Evolutionary conservation across 2,113 vertebrate genomes (phyloP).

Genomic region (Pelvicachromis taeniatus): DNA sequence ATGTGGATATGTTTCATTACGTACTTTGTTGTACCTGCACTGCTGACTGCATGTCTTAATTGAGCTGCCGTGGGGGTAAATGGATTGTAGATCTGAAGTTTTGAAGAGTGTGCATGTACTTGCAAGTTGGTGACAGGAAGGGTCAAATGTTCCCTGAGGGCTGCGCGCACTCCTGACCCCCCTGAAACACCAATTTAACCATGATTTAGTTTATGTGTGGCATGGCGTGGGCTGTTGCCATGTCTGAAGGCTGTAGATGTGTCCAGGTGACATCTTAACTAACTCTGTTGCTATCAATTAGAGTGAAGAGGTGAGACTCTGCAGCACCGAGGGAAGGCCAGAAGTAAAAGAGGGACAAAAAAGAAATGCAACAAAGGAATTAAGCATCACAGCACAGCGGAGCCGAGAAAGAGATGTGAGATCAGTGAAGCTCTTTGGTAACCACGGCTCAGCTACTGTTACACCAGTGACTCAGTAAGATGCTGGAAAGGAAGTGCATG

Average conservation of each 20-base stretch:
- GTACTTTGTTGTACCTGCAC: background rate
- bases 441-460: background rate
- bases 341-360: conserved; percentile 27
- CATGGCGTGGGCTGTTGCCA: conserved; percentile 41
- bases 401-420: background rate
- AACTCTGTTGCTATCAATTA: conserved; percentile 73
- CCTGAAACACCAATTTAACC: conserved; percentile 67
- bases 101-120: background rate
- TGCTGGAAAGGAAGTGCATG: background rate
- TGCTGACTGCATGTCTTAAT: conserved; percentile 41
- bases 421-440: background rate
- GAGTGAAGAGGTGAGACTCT: conserved; percentile 23
- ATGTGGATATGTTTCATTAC: conserved; percentile 13
- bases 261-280: conserved; percentile 74
- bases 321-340: conserved; percentile 10
- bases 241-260: conserved; percentile 44
- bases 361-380: background rate
- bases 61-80: conserved; percentile 35
- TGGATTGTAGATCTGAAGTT: conserved; percentile 7
- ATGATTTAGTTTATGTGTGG: conserved; percentile 33
- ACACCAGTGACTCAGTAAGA: background rate
- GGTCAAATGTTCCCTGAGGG: conserved; percentile 55
- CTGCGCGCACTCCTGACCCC: conserved; percentile 48
- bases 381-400: background rate
- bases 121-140: conserved; percentile 53